Base-by-base conservation (phyloP, 2,797 vertebrate species). In the Brotula barbata region DNA sequence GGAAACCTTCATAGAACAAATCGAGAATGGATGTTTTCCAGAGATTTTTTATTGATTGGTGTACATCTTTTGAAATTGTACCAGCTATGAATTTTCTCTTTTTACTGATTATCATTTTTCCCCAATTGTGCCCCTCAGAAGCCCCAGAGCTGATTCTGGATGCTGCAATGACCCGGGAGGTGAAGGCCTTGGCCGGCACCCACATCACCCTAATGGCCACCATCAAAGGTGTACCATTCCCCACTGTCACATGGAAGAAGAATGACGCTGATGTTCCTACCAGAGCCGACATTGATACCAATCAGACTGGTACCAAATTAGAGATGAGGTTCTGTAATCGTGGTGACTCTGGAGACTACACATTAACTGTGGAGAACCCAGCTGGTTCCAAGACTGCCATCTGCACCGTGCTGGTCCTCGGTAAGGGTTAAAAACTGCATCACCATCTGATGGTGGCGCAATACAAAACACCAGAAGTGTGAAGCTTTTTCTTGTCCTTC, bases 191-290 rank as follows among this genome's bases (percentile, higher is more conserved):
- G 90, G 94, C 92, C 45, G 95, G 96, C 74, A 94, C 93, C 64
- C 96, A 95, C 63, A 90, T 99, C 69, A 91, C 87, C 58, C 93
- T 99, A 58, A 95, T 93, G 82, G 97, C 96, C 53, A 64, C 91
- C 75, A 95, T 99, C 84, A 97, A 94, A 78, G 97, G 97, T 7
- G 92, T 92, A 39, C 97, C 97, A 1, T 95, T 98, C 88, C 97
- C 97, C 25, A 95, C 93, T 45, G 93, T 98, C 54, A 91, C 88
- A 39, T 99, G 97, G 97, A 96, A 95, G 88, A 99, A 99, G 84
- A 96, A 91, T 42, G 95, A 95, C 0, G 91, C 80, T 36, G 96
- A 97, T 2, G 92, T 96, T 44, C 94, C 97, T 36, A 83, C 93
- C n/a, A 95, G 95, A 86, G 92, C 94, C 33, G 95, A 95, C 78